Conservation (phyloP, 1,140 invertebrate species). For the Drosophila kohkoa region DNA sequence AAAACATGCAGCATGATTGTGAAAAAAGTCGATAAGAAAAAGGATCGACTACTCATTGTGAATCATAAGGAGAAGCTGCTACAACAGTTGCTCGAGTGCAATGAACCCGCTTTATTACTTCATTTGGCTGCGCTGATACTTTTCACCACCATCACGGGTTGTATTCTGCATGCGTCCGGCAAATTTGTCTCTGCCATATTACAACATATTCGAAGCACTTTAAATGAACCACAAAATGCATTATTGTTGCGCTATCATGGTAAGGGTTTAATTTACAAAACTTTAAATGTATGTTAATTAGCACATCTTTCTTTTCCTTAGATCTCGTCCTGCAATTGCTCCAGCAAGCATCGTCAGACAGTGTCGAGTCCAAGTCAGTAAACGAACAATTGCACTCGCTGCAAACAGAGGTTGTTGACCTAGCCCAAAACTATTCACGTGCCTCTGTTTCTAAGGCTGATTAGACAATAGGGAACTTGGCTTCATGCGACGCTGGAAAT, state of each 20-base stretch:
- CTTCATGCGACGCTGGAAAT: slow-evolving; percentile 6
- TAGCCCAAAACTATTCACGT: slow-evolving; percentile 86
- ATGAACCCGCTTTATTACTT: slow-evolving; percentile 93
- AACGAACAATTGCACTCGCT: slow-evolving; percentile 83
- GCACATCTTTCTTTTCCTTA: slow-evolving; percentile 50
- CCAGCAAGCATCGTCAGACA: slow-evolving; percentile 83
- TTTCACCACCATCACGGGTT: slow-evolving; percentile 92
- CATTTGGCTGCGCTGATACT: slow-evolving; percentile 93
- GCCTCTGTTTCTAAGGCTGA: slow-evolving; percentile 74
- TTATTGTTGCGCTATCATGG: slow-evolving; percentile 91
- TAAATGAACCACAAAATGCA: slow-evolving; percentile 88
- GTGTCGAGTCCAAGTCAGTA: slow-evolving; percentile 84
- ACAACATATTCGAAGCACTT: slow-evolving; percentile 88
- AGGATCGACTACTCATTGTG: slow-evolving; percentile 91
- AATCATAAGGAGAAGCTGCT: slow-evolving; percentile 93
- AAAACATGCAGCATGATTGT: slow-evolving; percentile 92
- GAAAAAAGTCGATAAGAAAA: slow-evolving; percentile 95
- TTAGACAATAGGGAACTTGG: slow-evolving; percentile 32
- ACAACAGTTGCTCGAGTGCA: slow-evolving; percentile 89
- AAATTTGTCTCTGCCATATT: slow-evolving; percentile 94
- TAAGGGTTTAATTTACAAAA: slow-evolving; percentile 72
- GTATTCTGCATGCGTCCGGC: slow-evolving; percentile 95
- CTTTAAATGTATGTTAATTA: background rate
- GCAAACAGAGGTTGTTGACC: slow-evolving; percentile 85
- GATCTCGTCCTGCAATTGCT: slow-evolving; percentile 89